Base-by-base conservation (phyloP, 2,113 vertebrate species). In the Vimba vimba region DNA sequence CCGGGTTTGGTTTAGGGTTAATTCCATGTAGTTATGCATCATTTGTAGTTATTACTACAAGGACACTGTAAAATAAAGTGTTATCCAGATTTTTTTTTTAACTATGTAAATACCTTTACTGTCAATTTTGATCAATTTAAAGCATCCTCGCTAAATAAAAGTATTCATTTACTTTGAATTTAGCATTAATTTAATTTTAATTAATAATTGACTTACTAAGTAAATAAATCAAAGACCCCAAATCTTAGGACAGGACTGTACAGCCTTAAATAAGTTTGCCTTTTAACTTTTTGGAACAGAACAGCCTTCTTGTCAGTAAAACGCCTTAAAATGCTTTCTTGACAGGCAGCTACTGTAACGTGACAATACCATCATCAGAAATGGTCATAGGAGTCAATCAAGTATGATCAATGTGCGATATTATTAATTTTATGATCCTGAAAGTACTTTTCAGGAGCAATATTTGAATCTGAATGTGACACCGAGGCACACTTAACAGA, bases 391-490 rank as follows among this genome's bases (percentile, higher is more conserved):
- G 47, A 73, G 50, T 83, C 47, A 39, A 73, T 59, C 11, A 57
- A 55, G 30, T 12, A 25, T 74, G 82, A 73, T 33, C 50, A 2
- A 73, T 73, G 68, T 59, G 59, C 30, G 21, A 25, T 74, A 83
- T 71, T 83, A 83, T 36, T 52, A 15, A 25, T 50, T 73, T 83
- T 36, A 73, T 73, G 82, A 83, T 83, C 68, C 43, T 27, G 27
- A 30, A 55, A 6, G 27, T 36, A 71, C 47, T 83, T 81, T 83
- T 83, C 30, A 74, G 33, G 6, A 59, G 68, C 33, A 83, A 59
- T 73, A 57, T 83, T 73, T 71, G 82, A 73, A 73, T 74, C 12
- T 59, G 47, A 83, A 74, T 73, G 50, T 73, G 68, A 83, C 66
- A 59, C 45, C 6, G 81, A 71, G 68, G 81, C 81, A 83, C 23